Evolutionary conservation across 2,113 vertebrate species (phyloP), one percentile per base, ranked within the genome.

Genomic region (Pygoscelis adeliae): DNA sequence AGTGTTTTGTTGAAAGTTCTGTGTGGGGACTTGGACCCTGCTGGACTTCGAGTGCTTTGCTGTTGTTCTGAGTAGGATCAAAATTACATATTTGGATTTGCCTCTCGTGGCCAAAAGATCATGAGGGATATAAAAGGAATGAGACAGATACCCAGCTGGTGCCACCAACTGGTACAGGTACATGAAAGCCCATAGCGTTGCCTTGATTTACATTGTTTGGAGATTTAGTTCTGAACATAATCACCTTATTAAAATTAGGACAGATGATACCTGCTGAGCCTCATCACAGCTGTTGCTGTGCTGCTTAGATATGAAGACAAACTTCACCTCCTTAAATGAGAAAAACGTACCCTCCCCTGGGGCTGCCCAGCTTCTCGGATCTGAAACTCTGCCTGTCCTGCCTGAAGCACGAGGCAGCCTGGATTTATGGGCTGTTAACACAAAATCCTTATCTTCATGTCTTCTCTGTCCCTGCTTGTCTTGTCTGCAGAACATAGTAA

Each of bases 281-380:
- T 94, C 49, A 49, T 52, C 66, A 72, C 36, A 56, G 65, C 36
- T 83, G 55, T 74, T 89, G 56, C 55, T 79, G 21, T 42, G 40
- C 23, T 71, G 82, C 52, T 63, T 56, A 61, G 40, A 36, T 61
- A 44, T 17, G 21, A 91, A 74, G 40, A 55, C 26, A 85, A 91
- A 88, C 30, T 87, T 83, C 47, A 61, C 15, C 55, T 94, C 21
- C 23, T 61, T 53, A 80, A 91, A 50, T 46, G 34, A 77, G 55
- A 73, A 70, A 46, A 5, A 3, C 0, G 0, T 30, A 19, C 13
- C 21, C 70, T 78, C 5, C 36, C 20, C 29, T 17, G 23, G 30
- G 63, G 26, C 22, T 90, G 53, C 73, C 34, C 71, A 79, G 30
- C 16, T 65, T 59, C 52, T 67, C 5, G 3, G 62, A 47, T 81